A percentile compares a stretch with the other conserved stretches of the same genome.
Conservation (phyloP, 2,797 vertebrate species). For the Cyclopterus lumpus region DNA sequence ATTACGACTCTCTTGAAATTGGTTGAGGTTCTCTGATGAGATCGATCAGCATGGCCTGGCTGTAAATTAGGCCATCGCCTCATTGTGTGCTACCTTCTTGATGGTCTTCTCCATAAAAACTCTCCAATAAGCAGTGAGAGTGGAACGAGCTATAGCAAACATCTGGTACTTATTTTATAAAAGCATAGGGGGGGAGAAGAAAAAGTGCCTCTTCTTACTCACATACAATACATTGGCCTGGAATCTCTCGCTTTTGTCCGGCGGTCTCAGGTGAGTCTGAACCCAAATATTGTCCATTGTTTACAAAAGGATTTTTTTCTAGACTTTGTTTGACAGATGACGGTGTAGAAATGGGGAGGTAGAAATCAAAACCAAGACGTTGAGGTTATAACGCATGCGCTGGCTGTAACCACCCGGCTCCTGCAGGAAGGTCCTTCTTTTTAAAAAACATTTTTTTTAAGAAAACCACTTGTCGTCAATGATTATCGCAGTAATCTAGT, state of each 20-base stretch:
- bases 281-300: background rate
- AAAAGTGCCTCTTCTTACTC: slow-evolving; percentile 6
- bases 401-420: background rate
- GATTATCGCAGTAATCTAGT: background rate
- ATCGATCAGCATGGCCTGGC: slow-evolving; percentile 57
- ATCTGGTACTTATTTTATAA: slow-evolving; percentile 48
- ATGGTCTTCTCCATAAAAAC: slow-evolving; percentile 56
- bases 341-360: background rate
- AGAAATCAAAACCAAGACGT: background rate
- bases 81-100: slow-evolving; percentile 34
- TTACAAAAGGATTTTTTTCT: background rate
- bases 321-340: slow-evolving; percentile 8
- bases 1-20: slow-evolving; percentile 54
- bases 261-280: background rate
- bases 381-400: background rate
- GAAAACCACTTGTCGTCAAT: slow-evolving; percentile 5
- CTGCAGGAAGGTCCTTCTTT: background rate
- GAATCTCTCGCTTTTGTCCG: background rate
- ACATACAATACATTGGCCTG: background rate
- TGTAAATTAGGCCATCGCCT: slow-evolving; percentile 61
- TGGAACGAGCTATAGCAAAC: slow-evolving; percentile 23
- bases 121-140: slow-evolving; percentile 41
- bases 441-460: too few species aligned
- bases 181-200: slow-evolving; percentile 17
- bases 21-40: slow-evolving; percentile 63